These are phyloP conservation scores for Fregetta grallaria DNA, from an alignment of 2,113 vertebrate species.

Conservation along the genomic window DNA sequence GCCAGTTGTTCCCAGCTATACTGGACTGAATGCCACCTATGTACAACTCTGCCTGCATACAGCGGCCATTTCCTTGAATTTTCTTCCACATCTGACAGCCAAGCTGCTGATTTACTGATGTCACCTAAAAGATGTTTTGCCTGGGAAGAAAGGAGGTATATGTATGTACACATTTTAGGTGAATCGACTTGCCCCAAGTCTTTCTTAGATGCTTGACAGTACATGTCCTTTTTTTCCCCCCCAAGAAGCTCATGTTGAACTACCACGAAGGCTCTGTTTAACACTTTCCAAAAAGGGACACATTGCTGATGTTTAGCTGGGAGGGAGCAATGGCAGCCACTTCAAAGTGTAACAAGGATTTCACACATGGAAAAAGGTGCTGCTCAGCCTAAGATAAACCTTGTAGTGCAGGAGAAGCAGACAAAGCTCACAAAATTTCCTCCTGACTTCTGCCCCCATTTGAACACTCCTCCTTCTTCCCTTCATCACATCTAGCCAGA, in stretches of 20 bases:
- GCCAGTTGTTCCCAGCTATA: neutral
- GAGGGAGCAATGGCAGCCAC: neutral
- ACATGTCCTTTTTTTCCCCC: neutral
- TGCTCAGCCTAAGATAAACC: neutral
- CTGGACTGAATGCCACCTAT: neutral
- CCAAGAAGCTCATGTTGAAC: neutral
- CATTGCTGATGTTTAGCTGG: neutral
- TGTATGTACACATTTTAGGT: neutral
- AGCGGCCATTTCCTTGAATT: neutral
- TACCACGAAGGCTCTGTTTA: neutral
- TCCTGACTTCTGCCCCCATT: neutral
- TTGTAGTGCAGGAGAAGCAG: neutral
- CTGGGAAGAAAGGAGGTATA: neutral
- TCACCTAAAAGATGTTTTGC: neutral
- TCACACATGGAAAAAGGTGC: neutral
- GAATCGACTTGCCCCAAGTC: neutral
- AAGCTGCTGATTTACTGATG: neutral
- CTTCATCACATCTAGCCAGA: neutral
- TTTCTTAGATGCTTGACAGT: neutral
- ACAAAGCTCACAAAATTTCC: neutral
- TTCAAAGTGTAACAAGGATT: neutral
- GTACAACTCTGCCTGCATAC: neutral
- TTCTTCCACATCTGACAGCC: neutral
- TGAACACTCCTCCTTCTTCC: neutral
- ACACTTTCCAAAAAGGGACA: neutral